Evolutionary conservation across 2,888 invertebrate genomes (phyloP), one percentile per base, ranked within the genome.

Genomic region (Antheraea yamamai): DNA sequence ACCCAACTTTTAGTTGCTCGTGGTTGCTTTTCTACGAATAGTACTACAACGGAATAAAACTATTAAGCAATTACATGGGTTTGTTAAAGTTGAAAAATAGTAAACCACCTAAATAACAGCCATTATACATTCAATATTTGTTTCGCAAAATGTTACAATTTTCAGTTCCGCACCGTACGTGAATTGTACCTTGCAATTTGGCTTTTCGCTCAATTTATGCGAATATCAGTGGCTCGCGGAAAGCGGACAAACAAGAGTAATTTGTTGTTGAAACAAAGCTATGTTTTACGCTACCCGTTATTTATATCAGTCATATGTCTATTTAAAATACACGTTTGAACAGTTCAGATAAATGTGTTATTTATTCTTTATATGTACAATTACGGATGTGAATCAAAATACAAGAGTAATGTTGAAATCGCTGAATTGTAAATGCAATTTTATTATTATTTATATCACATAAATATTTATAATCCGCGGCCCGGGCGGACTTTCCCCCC

Each of bases 171-270:
- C 88, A 90, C 85, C 83, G 88, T 89, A 84, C 87, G 90, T 90
- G 90, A 90, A 89, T 88, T 91, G 91, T 90, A 84, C 88, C 88
- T 82, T 86, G 93, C 92, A 94, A 94, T 95, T 94, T 92, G 90
- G 91, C 89, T 88, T 90, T 92, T 88, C 89, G 87, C 89, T 87
- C 88, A 89, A 94, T 95, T 95, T 94, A 94, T 93, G 92, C 83
- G 92, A 89, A 91, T 90, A 91, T 91, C 92, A 90, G 86, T 86
- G 88, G 79, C 85, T 87, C 89, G 90, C 87, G 90, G 92, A 92
- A 89, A 92, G 91, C 90, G 91, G 85, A 88, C 91, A 92, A 93
- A 94, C 94, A 92, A 91, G 90, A 85, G 86, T 84, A 90, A 91
- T 92, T 91, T 91, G 91, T 92, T 91, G 88, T 88, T 87, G 87